phyloP scores from a whole-genome alignment of 2,888 invertebrate species.

The Dioctria linearis region DNA sequence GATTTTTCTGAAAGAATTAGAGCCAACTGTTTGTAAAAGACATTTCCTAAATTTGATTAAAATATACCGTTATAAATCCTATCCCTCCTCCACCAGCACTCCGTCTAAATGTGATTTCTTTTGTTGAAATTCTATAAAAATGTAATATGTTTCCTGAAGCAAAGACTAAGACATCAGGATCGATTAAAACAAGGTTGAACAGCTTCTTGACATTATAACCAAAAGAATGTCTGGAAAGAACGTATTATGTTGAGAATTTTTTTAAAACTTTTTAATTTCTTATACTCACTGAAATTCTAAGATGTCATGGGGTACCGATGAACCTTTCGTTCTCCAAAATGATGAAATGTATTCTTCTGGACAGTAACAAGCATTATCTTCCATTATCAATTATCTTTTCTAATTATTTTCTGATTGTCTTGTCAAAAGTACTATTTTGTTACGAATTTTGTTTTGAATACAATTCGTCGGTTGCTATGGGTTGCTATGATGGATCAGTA shows the following conservation, averaged over 20 bases:
- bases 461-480: neutral
- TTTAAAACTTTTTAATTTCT: neutral
- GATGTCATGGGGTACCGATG: constrained; percentile 27
- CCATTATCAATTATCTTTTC: neutral
- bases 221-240: constrained; percentile 81
- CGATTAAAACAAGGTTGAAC: constrained; percentile 85
- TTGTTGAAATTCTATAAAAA: constrained; percentile 80
- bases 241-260: neutral
- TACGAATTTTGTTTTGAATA: neutral
- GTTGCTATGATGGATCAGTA: too few species aligned
- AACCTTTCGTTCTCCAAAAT: neutral
- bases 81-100: constrained; percentile 85
- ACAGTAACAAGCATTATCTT: constrained; percentile 15
- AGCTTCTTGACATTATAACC: constrained; percentile 88
- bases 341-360: constrained; percentile 21
- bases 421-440: neutral
- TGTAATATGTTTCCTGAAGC: constrained; percentile 87
- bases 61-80: constrained; percentile 81
- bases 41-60: neutral
- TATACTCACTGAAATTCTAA: constrained; percentile 48
- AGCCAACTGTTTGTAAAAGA: neutral
- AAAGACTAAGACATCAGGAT: constrained; percentile 82
- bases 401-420: neutral
- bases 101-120: constrained; percentile 79
- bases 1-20: constrained; percentile 74